Base-by-base conservation (phyloP, 2,888 invertebrate genomes). In the Conchocele bisecta region DNA sequence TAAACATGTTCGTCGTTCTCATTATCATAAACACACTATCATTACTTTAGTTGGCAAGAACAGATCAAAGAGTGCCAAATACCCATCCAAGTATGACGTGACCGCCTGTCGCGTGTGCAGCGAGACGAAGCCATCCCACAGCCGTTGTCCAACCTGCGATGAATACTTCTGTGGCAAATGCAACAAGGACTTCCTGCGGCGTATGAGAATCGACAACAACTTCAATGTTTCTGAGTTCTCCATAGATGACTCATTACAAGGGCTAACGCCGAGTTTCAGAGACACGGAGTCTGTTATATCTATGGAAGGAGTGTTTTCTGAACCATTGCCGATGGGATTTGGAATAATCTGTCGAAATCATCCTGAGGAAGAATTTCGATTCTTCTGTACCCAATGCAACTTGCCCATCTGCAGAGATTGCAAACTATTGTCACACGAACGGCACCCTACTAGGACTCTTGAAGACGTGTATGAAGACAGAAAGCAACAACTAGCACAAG, bases 101-200 rank as follows among this genome's bases (percentile, higher is more conserved):
- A 54, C 48, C 7, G 69, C 72, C 7, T 76, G 76, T 50, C 37
- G 54, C 28, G 57, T 50, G 13, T 76, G 76, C 39, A 46, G 60
- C 24, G 64, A 63, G 11, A 65, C 72, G 3, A 33, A 66, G n/a
- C 58, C 71, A 1, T 71, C 76, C 2, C 72, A 76, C 28, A 72
- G 69, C 50, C 50, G 72, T 22, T 76, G 76, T 41, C 65, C 65
- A 15, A 56, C 56, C 3, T 76, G 76, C 44, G 76, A 72, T 26
- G 72, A 76, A 29, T 68, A 72, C 26, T 76, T 72, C 44, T 76
- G 76, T 53, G 76, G 72, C 31, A 76, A 76, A 58, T 76, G 76
- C 26, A 68, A 72, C 29, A 60, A 65, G 28, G 66, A 76, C 22
- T 76, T 76, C 39, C 66, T 76, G 9, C 59, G 59, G 22, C 50